Base-by-base conservation (phyloP, 2,888 invertebrate species). In the Drosophila mulleri region DNA sequence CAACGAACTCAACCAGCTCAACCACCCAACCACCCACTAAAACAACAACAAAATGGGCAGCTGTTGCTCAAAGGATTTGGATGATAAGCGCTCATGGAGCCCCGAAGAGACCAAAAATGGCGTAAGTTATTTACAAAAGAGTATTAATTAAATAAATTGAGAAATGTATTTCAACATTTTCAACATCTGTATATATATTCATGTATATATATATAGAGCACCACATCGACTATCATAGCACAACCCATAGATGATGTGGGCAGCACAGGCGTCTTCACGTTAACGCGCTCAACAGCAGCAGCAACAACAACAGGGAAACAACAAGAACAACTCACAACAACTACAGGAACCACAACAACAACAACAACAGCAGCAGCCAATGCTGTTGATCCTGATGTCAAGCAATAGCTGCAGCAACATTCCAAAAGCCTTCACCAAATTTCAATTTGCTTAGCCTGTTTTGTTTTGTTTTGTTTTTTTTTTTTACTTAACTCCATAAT, bases 81-180 rank as follows among this genome's bases (percentile, higher is more conserved):
- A 91, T 62, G 87, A 87, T 35, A 89, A 90, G 70, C 90, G 87
- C 56, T 91, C 91, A 37, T 91, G 91, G 91, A 91, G 91, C 69
- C 91, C 91, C 57, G 81, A 89, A 18, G 90, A 91, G 62, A 81
- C 87, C 54, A 91, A 91, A 67, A 91, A 90, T 75, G 91, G 83
- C 67, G 91, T 91, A 84, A 72, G 88, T 68, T 29, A 41, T 3
- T 26, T 5, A 2, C 11, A 20, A 20, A 11, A 16, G 4, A n/a
- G 11, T n/a, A 41, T 12, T 11, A 29, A 29, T 16, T 16, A 8
- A 16, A 47, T 3, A 26, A n/a, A 9, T n/a, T 26, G 8, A 16
- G 16, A 47, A 16, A 23, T 44, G 9, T 32, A 20, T 9, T 32
- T 12, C 3, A 45, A 23, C 2, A 29, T 26, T 8, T n/a, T 11